These are phyloP conservation scores for Drepana falcataria DNA, from an alignment of 2,888 invertebrate genomes.

Conservation along the genomic window DNA sequence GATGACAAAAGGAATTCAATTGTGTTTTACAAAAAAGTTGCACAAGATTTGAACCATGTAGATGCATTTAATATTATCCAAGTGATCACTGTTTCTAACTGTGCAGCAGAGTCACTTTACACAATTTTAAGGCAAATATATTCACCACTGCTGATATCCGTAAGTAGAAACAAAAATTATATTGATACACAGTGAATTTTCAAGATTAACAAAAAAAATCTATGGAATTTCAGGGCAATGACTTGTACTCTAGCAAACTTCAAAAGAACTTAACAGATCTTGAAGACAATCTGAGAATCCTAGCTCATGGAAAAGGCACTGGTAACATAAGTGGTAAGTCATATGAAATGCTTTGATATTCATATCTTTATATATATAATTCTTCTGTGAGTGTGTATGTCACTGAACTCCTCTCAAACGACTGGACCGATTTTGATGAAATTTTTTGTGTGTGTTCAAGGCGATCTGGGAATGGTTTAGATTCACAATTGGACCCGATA, in stretches of 20 bases:
- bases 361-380: too few species aligned
- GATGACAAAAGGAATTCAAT: conserved; percentile 48
- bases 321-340: conserved; percentile 52
- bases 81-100: conserved; percentile 54
- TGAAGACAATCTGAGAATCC: conserved; percentile 57
- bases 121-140: conserved; percentile 64
- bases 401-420: too few species aligned
- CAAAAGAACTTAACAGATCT: conserved; percentile 63
- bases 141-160: conserved; percentile 56
- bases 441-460: too few species aligned
- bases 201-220: neutral
- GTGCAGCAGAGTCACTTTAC: conserved; percentile 63
- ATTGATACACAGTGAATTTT: too few species aligned
- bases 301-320: conserved; percentile 58
- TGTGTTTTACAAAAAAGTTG: conserved; percentile 60
- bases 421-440: too few species aligned
- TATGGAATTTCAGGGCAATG: conserved; percentile 42
- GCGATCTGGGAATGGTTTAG: too few species aligned
- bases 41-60: conserved; percentile 37
- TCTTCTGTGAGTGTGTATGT: too few species aligned
- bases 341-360: neutral
- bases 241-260: conserved; percentile 60
- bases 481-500: too few species aligned
- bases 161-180: conserved; percentile 26
- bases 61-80: conserved; percentile 51